phyloP scores from a whole-genome alignment of 2,888 invertebrate genomes.

The Notocelia uddmanniana region DNA sequence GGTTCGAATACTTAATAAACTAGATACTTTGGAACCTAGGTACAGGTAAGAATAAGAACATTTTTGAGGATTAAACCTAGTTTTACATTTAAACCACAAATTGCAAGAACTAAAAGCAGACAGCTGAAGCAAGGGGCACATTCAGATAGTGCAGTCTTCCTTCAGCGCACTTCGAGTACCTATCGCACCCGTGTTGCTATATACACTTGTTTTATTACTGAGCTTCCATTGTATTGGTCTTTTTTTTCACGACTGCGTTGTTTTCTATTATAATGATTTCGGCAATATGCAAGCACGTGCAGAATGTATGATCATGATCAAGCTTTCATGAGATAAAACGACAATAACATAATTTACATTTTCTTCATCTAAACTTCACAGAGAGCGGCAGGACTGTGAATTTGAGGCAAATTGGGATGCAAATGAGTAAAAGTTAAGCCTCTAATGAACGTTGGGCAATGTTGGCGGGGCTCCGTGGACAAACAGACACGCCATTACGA shows the following conservation, averaged over 20 bases:
- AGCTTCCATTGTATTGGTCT: background rate
- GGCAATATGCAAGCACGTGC: no score
- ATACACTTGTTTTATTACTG: background rate
- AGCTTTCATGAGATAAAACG: background rate
- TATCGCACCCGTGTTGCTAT: no score
- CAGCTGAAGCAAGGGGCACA: background rate
- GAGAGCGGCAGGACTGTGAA: constrained; percentile 4
- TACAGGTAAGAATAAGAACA: no score
- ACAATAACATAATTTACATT: background rate
- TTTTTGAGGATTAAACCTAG: no score
- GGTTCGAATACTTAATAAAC: no score
- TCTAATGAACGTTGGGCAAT: constrained; percentile 17
- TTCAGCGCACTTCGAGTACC: background rate
- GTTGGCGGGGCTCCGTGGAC: background rate
- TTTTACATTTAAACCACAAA: background rate
- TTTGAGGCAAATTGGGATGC: constrained; percentile 34
- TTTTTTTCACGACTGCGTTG: no score
- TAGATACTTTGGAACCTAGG: no score
- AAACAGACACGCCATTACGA: constrained; percentile 12
- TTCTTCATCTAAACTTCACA: constrained; percentile 10
- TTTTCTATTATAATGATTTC: no score
- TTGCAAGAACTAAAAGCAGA: background rate
- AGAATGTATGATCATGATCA: no score
- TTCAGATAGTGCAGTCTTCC: background rate
- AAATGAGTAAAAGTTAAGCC: constrained; percentile 33